Evolutionary conservation across 1,140 invertebrate species (phyloP), one percentile per base, ranked within the genome.

Genomic region (Pomacea maculata): DNA sequence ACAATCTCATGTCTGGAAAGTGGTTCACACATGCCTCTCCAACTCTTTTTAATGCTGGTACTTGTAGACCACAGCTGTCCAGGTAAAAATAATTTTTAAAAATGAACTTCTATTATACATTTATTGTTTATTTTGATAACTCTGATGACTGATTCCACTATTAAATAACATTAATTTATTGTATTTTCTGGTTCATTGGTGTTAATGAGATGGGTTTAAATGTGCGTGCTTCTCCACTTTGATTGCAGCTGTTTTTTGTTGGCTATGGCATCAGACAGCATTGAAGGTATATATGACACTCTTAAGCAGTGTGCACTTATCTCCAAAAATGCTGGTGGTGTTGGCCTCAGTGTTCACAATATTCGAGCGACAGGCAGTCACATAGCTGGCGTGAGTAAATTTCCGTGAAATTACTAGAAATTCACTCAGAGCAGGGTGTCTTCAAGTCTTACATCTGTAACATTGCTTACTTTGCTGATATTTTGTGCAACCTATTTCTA

Each of bases 21-120:
- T 99, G 96, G 93, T 99, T 99, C 89, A 99, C 97, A 2, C 98
- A 99, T 93, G 98, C 98, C 19, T 98, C 97, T 19, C 98, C 98
- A 14, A 99, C 98, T 5, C 93, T 99, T 15, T 99, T 99, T 88
- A 97, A 97, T 88, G 96, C 98, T 80, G 98, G 97, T 67, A 99
- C 98, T 17, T 94, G 93, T 15, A 93, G 94, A 61, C 97, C 98
- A 64, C 98, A 99, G 90, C 92, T 99, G 81, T 99, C 97, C 0
- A 95, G 97, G 83, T 99, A 97, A 74, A 75, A 94, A 92, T 94
- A 89, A 45, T 71, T 52, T 52, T 45, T 70, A 74, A 74, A 45
- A 14, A 45, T 34, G 1, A 1, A 74, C 6, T 61, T 61, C 4
- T 2, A 11, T 14, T 25, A 12, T 71, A 21, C 19, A 17, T 67